Evolutionary conservation across 2,888 invertebrate species (phyloP).

Genomic region (Drosophila rubida): DNA sequence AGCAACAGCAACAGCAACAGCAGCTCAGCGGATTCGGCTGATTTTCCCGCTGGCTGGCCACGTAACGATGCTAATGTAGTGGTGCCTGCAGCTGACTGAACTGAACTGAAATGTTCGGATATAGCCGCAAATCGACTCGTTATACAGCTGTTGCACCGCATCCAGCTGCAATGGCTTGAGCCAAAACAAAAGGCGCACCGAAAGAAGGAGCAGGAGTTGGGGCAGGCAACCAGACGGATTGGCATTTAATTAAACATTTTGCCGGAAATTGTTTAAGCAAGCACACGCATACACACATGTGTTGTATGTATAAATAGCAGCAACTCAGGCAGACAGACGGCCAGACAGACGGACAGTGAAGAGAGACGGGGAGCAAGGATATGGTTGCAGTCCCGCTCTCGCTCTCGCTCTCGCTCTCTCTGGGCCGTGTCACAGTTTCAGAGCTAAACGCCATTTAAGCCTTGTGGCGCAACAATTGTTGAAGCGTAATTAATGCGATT

Average conservation of each 20-base stretch:
- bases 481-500: conserved; percentile 79
- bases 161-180: conserved; percentile 28
- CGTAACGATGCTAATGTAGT: conserved; percentile 71
- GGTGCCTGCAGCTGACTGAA: background rate
- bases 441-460: conserved; percentile 53
- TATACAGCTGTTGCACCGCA: conserved; percentile 6
- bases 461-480: conserved; percentile 78
- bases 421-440: conserved; percentile 25
- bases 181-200: conserved; percentile 1
- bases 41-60: conserved; percentile 56
- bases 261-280: conserved; percentile 69
- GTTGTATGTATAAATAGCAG: background rate
- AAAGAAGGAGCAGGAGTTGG: background rate
- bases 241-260: conserved; percentile 73
- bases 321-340: background rate
- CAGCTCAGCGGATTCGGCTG: conserved; percentile 35
- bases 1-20: background rate
- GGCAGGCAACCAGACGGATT: conserved; percentile 21
- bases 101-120: conserved; percentile 48
- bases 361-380: background rate
- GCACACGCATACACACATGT: conserved; percentile 21
- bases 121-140: conserved; percentile 51
- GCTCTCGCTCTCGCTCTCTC: background rate
- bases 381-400: background rate
- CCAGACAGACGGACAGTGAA: conserved; percentile 5